A percentile compares a stretch with the other conserved stretches of the same genome.
Conservation (phyloP, 2,888 invertebrate genomes). For the Cactoblastis cactorum region DNA sequence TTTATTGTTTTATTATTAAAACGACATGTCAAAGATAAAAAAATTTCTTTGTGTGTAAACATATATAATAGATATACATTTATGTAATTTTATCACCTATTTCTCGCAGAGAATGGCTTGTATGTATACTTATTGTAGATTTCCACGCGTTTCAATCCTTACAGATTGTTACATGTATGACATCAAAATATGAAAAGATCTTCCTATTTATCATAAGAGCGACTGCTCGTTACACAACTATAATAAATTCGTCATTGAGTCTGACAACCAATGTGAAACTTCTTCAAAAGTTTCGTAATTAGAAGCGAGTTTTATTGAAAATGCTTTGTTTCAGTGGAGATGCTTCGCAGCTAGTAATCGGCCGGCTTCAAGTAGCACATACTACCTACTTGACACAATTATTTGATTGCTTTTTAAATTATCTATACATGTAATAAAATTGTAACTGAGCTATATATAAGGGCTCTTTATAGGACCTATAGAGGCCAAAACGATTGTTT, state of each 20-base stretch:
- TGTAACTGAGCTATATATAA: neutral
- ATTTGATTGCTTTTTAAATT: neutral
- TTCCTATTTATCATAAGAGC: neutral
- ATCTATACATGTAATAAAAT: neutral
- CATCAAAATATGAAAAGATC: neutral
- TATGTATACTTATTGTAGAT: too few relatives aligned
- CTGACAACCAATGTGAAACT: neutral
- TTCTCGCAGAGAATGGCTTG: too few relatives aligned
- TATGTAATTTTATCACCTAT: too few relatives aligned
- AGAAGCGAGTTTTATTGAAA: neutral
- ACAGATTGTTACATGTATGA: too few relatives aligned
- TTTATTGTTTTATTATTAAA: too few relatives aligned
- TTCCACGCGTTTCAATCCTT: too few relatives aligned
- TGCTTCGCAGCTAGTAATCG: neutral
- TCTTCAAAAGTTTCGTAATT: constrained; percentile 1
- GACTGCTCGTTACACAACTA: constrained; percentile 8
- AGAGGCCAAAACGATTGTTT: too few relatives aligned
- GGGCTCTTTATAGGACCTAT: neutral
- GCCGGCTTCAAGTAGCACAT: neutral
- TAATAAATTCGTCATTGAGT: constrained; percentile 1
- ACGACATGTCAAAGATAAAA: too few relatives aligned
- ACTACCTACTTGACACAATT: neutral
- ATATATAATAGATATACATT: too few relatives aligned
- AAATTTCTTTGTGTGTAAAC: too few relatives aligned
- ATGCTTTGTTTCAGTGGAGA: neutral